Evolutionary conservation across 2,888 invertebrate species (phyloP), one percentile per base, ranked within the genome.

Genomic region (Frankliniella fusca): DNA sequence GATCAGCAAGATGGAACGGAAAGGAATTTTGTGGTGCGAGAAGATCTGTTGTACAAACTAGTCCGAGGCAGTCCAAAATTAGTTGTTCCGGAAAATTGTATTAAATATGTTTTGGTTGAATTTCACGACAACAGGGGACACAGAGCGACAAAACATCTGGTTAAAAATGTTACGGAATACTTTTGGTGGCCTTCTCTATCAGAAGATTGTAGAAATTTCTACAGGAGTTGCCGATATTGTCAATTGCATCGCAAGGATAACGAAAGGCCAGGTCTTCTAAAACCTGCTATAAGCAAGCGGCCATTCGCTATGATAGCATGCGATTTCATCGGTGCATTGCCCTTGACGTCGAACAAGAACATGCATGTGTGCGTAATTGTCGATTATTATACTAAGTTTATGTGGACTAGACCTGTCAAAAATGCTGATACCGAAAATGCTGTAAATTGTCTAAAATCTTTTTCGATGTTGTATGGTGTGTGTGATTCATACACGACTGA

Each of bases 51-150:
- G 20, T 23, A 65, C 23, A n/a, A 23, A 23, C n/a, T n/a, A 23
- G 9, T n/a, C 9, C 9, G 23, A n/a, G 20, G n/a, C 20, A 15
- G 23, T n/a, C 9, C 23, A 9, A 20, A n/a, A 10, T n/a, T 65
- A 20, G 65, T 65, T 65, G 65, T 65, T 9, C 65, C 65, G 20
- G 9, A 9, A 3, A n/a, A 20, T n/a, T 65, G 65, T 65, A 65
- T 20, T 10, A 65, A 65, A 9, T 65, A 65, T 65, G 65, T 65
- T 23, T n/a, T 65, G 23, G 20, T 23, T 1, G 65, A 65, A 23
- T 65, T 65, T n/a, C 65, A 65, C 23, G 65, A 65, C n/a, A 65
- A 65, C 23, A 65, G 65, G n/a, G 65, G 65, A 9, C 65, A 65
- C n/a, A 15, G 65, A 23, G n/a, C n/a, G 9, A 23, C 65, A 65